Conservation (phyloP, 2,888 invertebrate species). For the Dorcus hopei region DNA sequence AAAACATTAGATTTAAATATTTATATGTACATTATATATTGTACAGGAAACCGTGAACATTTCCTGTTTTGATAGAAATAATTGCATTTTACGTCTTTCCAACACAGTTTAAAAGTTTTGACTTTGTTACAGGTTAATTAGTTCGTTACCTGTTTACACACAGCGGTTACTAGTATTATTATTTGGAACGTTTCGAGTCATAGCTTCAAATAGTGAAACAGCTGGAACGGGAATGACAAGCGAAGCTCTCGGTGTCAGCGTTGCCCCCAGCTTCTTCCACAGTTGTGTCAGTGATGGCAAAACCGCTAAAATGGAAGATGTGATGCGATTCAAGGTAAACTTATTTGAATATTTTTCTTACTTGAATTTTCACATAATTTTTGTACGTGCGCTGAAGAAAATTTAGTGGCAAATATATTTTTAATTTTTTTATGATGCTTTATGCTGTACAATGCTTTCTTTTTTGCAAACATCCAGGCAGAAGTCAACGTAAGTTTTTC, state of each 20-base stretch:
- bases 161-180: slow-evolving; percentile 91
- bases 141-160: slow-evolving; percentile 82
- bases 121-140: slow-evolving; percentile 66
- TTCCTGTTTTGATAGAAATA: too few relatives aligned
- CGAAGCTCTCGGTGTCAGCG: slow-evolving; percentile 91
- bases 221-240: slow-evolving; percentile 92
- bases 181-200: slow-evolving; percentile 95
- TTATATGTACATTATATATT: too few relatives aligned
- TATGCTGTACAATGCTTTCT: slow-evolving; percentile 50
- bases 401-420: not conserved
- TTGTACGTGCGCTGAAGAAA: not conserved
- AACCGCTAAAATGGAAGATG: slow-evolving; percentile 94
- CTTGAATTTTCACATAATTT: not conserved
- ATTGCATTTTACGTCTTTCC: too few relatives aligned
- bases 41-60: too few relatives aligned
- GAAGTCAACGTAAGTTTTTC: slow-evolving; percentile 68
- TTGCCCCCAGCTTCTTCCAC: slow-evolving; percentile 95
- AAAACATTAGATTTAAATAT: too few relatives aligned
- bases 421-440: slow-evolving; percentile 26
- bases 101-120: too few relatives aligned
- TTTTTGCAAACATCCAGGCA: slow-evolving; percentile 58
- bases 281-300: slow-evolving; percentile 93
- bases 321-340: slow-evolving; percentile 85
- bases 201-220: slow-evolving; percentile 87
- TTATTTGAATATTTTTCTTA: not conserved